phyloP scores from a whole-genome alignment of 2,888 invertebrate species.

The Andrena praecox region DNA sequence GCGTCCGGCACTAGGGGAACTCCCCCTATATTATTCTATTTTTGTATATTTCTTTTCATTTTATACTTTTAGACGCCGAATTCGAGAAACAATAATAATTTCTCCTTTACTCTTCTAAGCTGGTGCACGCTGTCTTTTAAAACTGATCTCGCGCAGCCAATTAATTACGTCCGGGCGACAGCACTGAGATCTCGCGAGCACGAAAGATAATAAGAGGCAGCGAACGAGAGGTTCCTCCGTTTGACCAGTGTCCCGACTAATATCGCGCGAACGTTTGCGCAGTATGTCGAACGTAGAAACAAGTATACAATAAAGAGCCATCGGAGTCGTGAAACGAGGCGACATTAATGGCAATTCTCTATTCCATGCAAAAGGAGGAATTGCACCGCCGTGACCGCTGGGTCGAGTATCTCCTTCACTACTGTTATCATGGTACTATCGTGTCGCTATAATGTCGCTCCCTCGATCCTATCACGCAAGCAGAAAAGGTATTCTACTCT shows the following conservation, averaged over 20 bases:
- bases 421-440: neutral
- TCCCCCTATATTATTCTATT: too few relatives aligned
- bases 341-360: constrained; percentile 44
- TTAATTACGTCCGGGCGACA: neutral
- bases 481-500: constrained; percentile 54
- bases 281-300: constrained; percentile 40
- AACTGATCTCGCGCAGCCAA: too few relatives aligned
- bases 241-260: constrained; percentile 42
- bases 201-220: neutral
- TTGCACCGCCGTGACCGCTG: neutral
- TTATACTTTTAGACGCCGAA: too few relatives aligned
- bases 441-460: constrained; percentile 38
- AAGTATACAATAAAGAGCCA: constrained; percentile 41
- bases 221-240: neutral
- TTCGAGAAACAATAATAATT: too few relatives aligned
- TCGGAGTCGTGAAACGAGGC: constrained; percentile 38
- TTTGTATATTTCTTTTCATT: too few relatives aligned
- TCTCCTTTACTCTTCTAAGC: too few relatives aligned
- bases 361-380: constrained; percentile 36
- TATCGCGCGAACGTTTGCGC: constrained; percentile 33
- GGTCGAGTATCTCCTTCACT: neutral
- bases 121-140: too few relatives aligned
- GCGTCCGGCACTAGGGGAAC: too few relatives aligned
- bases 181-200: neutral
- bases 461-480: constrained; percentile 59